Evolutionary conservation across 2,113 vertebrate species (phyloP), one percentile per base, ranked within the genome.

Genomic region (Upupa epops): DNA sequence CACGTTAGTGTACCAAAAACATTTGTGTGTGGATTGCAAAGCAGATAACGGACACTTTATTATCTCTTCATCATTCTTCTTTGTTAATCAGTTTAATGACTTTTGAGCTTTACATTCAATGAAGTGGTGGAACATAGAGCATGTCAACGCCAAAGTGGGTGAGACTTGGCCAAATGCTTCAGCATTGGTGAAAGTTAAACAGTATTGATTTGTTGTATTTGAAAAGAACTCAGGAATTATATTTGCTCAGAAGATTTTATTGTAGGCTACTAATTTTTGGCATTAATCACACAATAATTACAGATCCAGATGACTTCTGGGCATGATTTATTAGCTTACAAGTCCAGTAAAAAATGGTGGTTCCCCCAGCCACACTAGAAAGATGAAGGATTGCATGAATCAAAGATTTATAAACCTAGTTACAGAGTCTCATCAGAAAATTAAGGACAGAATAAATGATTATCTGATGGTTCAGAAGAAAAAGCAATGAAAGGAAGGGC

Each of bases 381-480:
- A 83, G 72, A 89, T 95, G 93, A 96, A 94, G n/a, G 68, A 96
- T 93, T 93, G 51, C 40, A 42, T 34, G 80, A 92, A 96, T 96
- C 77, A 96, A 96, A 96, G 92, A 96, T 96, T 96, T 88, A 95
- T 94, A 96, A 96, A 91, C 83, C 90, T 95, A 96, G 90, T 94
- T 95, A 95, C 90, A 32, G 74, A 92, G 61, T 94, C 90, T 95
- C 94, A 96, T 93, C 93, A 93, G 94, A 92, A 96, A 96, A 96
- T 96, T 96, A 96, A 88, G 63, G 77, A 55, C 73, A 90, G 96
- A 95, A 95, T 96, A 94, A 96, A 95, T 92, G 75, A 95, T 95
- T 83, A 89, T 95, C 91, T 94, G 93, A 95, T 93, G 83, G 45
- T 94, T 95, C 80, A 86, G 83, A 94, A 95, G 80, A 78, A 93